Evolutionary conservation across 2,888 invertebrate genomes (phyloP).

Genomic region (Pristionchus mayeri): DNA sequence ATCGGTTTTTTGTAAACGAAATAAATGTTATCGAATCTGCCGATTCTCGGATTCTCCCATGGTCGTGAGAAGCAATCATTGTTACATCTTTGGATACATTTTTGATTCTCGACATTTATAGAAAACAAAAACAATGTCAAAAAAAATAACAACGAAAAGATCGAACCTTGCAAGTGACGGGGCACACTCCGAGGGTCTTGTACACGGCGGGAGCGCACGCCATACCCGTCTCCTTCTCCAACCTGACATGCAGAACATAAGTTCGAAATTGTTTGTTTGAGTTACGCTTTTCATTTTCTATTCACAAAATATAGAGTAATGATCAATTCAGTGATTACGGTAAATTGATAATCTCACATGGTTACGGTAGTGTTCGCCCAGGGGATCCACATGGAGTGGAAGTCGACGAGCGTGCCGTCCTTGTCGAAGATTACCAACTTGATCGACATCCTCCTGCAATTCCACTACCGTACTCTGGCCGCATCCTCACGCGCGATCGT

Average conservation of each 20-base stretch:
- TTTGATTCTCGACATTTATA: too few relatives aligned
- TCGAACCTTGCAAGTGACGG: conserved; percentile 67
- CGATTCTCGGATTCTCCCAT: too few relatives aligned
- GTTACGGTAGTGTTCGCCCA: conserved; percentile 77
- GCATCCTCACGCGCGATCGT: background rate
- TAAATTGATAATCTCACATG: conserved; percentile 56
- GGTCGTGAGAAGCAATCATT: too few relatives aligned
- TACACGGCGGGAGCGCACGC: conserved; percentile 76
- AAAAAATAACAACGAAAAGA: background rate
- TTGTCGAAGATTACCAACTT: conserved; percentile 78
- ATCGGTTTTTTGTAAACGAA: too few relatives aligned
- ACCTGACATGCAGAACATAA: too few relatives aligned
- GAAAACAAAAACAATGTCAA: background rate
- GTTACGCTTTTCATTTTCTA: background rate
- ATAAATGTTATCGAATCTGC: too few relatives aligned
- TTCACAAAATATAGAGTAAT: too few relatives aligned
- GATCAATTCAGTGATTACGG: too few relatives aligned
- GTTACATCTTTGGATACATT: too few relatives aligned
- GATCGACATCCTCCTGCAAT: conserved; percentile 36
- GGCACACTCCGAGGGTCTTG: conserved; percentile 77
- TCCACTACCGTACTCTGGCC: background rate
- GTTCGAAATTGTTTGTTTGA: background rate
- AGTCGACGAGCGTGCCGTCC: conserved; percentile 79
- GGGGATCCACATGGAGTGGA: conserved; percentile 79
- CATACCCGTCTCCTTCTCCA: conserved; percentile 76